phyloP scores from a whole-genome alignment of 2,113 vertebrate genomes.

The Corythornis cristatus region DNA sequence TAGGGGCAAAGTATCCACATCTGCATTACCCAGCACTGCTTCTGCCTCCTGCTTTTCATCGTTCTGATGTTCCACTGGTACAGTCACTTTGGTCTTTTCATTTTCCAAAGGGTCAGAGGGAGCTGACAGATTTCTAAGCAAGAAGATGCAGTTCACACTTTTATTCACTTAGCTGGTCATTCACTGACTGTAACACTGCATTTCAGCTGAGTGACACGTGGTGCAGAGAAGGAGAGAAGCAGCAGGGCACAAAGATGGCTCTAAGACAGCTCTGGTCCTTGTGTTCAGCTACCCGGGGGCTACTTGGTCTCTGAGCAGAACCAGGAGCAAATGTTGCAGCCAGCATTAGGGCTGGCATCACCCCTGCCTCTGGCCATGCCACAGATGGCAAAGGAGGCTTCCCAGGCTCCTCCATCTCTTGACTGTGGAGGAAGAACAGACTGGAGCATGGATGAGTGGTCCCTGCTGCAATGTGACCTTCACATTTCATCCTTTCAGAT shows the following conservation, averaged over 20 bases:
- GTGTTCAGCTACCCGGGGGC: background rate
- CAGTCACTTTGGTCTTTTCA: background rate
- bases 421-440: background rate
- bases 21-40: background rate
- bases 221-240: background rate
- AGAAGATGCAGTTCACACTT: background rate
- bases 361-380: background rate
- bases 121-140: background rate
- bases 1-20: background rate
- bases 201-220: background rate
- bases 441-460: background rate
- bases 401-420: background rate
- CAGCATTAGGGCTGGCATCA: background rate
- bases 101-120: background rate
- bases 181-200: background rate
- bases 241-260: background rate
- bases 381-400: constrained; percentile 5
- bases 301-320: background rate
- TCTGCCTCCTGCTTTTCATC: background rate
- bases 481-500: background rate
- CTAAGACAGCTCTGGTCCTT: background rate
- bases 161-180: background rate
- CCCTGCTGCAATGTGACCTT: constrained; percentile 35
- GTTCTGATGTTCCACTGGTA: background rate
- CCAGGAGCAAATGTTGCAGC: background rate